These are phyloP conservation scores for Sericinus montela DNA, from an alignment of 2,888 invertebrate species.

Conservation along the genomic window DNA sequence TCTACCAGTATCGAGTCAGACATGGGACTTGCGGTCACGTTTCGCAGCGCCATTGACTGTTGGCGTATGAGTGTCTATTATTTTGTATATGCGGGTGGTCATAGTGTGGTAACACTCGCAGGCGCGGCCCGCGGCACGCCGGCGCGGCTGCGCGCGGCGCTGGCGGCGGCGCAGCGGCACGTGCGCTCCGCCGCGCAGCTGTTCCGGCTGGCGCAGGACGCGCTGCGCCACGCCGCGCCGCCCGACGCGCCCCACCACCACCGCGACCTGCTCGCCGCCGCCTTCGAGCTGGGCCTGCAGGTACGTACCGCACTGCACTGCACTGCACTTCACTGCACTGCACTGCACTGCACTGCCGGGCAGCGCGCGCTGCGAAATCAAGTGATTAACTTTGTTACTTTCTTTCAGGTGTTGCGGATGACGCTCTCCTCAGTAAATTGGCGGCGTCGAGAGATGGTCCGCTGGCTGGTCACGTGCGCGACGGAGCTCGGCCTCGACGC, in stretches of 20 bases:
- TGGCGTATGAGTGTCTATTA: too few relatives aligned
- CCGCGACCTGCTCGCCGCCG: slow-evolving; percentile 87
- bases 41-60: too few relatives aligned
- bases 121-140: slow-evolving; percentile 81
- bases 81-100: too few relatives aligned
- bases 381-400: too few relatives aligned
- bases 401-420: slow-evolving; percentile 85
- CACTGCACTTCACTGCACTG: too few relatives aligned
- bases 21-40: too few relatives aligned
- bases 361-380: too few relatives aligned
- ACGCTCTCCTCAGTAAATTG: slow-evolving; percentile 89
- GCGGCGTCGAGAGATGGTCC: slow-evolving; percentile 92
- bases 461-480: slow-evolving; percentile 92
- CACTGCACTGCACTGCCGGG: not conserved
- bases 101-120: slow-evolving; percentile 23
- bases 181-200: slow-evolving; percentile 91
- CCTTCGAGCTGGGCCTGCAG: slow-evolving; percentile 90
- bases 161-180: slow-evolving; percentile 88
- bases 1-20: too few relatives aligned
- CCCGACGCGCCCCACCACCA: slow-evolving; percentile 86
- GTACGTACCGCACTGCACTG: slow-evolving; percentile 27
- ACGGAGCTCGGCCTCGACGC: slow-evolving; percentile 90
- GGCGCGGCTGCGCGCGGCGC: slow-evolving; percentile 83
- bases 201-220: slow-evolving; percentile 91
- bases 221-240: slow-evolving; percentile 89